Base-by-base conservation (phyloP, 1,140 invertebrate species). In the Drosophila novamexicana region DNA sequence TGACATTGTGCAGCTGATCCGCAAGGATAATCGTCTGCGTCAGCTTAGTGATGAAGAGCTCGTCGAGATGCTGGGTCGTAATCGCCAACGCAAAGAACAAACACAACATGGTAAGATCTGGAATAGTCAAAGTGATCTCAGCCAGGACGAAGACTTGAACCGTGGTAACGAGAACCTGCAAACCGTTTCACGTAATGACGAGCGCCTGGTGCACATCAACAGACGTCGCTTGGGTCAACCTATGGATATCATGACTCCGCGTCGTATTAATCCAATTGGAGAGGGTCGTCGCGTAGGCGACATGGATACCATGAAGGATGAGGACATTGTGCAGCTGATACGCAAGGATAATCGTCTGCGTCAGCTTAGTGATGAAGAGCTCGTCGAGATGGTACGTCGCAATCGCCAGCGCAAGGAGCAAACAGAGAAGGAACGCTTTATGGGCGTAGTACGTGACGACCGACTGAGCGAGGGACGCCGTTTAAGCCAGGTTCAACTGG, bases 261-360 rank as follows among this genome's bases (percentile, higher is more conserved):
- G 66, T 16, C 47, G 78, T 9, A 6, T 66, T 1, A 34, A 22
- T 16, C 59, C 58, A n/a, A 70, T 80, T 32, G 78, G 72, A 10
- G 78, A 81, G 45, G 72, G 73, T 4, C 78, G 78, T 10, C 72
- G 67, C 7, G 72, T 80, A 37, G 29, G 61, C 7, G 74, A 39
- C 7, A 56, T 56, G 2, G 53, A 65, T 2, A 18, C 37, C 16
- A 42, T 82, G n/a, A 49, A 5, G 47, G 18, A 49, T 12, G 22
- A 32, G 12, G 53, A 69, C 0, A 56, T 77, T n/a, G 52, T 52
- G 14, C 66, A 65, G 32, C 40, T 59, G 58, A 29, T 29, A 29
- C 18, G 47, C 47, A 29, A 3, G 1, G 22, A 6, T 10, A 49
- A 8, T 7, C 14, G 14, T 8, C 14, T 49, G 6, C 10, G 18